These are phyloP conservation scores for Drosophila ustulata DNA, from an alignment of 2,888 invertebrate species.

Conservation along the genomic window DNA sequence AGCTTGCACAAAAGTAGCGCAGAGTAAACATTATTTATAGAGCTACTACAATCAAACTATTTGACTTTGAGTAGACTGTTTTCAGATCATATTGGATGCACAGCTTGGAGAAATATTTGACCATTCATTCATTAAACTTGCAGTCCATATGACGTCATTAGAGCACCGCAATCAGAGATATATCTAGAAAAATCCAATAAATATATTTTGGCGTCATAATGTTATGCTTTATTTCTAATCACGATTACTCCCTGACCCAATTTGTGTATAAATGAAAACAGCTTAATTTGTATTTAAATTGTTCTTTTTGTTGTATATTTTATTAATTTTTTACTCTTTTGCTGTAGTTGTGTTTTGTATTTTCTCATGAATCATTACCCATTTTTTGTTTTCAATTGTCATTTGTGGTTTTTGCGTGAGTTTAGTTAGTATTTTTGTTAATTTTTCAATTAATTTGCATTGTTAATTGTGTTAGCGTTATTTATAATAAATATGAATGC, in stretches of 20 bases:
- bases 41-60: too few relatives aligned
- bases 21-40: too few relatives aligned
- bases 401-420: constrained; percentile 32
- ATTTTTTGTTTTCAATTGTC: constrained; percentile 57
- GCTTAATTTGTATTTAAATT: constrained; percentile 20
- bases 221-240: not conserved
- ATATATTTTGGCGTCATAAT: not conserved
- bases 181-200: too few relatives aligned
- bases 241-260: not conserved
- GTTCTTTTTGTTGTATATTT: constrained; percentile 42
- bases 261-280: constrained; percentile 13
- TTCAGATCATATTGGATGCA: not conserved
- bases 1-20: not conserved
- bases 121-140: too few relatives aligned
- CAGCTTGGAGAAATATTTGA: not conserved
- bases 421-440: constrained; percentile 31
- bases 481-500: constrained; percentile 43
- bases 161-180: too few relatives aligned
- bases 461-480: constrained; percentile 47
- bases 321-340: constrained; percentile 51
- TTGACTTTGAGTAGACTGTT: not conserved
- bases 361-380: constrained; percentile 58
- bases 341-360: constrained; percentile 42
- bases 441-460: constrained; percentile 45
- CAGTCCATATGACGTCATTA: too few relatives aligned